phyloP scores from a whole-genome alignment of 2,113 vertebrate species.

The Arothron firmamentum region DNA sequence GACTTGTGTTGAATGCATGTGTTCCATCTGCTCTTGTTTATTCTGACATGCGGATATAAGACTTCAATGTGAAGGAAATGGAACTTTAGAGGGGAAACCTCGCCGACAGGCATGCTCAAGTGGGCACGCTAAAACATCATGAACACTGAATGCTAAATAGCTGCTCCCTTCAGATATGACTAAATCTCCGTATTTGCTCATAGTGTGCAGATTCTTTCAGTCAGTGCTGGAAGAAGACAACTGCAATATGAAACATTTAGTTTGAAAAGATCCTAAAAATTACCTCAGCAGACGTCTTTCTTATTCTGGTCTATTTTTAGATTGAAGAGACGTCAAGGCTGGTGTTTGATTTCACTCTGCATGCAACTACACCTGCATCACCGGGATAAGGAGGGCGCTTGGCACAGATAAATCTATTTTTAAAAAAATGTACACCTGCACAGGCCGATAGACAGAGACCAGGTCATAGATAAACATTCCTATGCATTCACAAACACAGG shows the following conservation, averaged over 20 bases:
- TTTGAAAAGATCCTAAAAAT: constrained; percentile 56
- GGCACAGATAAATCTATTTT: too few species aligned
- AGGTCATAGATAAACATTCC: background rate
- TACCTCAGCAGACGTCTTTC: constrained; percentile 54
- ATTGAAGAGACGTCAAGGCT: constrained; percentile 54
- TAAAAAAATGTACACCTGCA: too few species aligned
- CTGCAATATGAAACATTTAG: constrained; percentile 50
- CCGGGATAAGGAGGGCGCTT: constrained; percentile 35
- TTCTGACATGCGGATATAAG: constrained; percentile 57
- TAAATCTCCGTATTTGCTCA: constrained; percentile 9
- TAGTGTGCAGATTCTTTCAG: constrained; percentile 1
- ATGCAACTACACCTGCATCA: constrained; percentile 52
- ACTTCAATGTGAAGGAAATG: constrained; percentile 68
- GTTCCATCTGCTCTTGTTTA: constrained; percentile 52
- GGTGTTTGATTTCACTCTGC: constrained; percentile 52
- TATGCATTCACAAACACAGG: constrained; percentile 3
- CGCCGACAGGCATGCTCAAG: constrained; percentile 19
- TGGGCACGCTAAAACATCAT: constrained; percentile 5
- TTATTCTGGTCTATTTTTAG: constrained; percentile 65
- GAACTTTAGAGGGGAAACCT: constrained; percentile 67
- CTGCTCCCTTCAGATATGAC: constrained; percentile 5
- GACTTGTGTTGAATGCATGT: constrained; percentile 8
- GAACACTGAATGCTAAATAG: constrained; percentile 19
- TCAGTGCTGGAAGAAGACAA: background rate
- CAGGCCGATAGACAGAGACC: too few species aligned